A percentile compares a stretch with the other conserved stretches of the same genome.
phyloP scores from a whole-genome alignment of 2,113 vertebrate genomes.

The Zingel zingel region DNA sequence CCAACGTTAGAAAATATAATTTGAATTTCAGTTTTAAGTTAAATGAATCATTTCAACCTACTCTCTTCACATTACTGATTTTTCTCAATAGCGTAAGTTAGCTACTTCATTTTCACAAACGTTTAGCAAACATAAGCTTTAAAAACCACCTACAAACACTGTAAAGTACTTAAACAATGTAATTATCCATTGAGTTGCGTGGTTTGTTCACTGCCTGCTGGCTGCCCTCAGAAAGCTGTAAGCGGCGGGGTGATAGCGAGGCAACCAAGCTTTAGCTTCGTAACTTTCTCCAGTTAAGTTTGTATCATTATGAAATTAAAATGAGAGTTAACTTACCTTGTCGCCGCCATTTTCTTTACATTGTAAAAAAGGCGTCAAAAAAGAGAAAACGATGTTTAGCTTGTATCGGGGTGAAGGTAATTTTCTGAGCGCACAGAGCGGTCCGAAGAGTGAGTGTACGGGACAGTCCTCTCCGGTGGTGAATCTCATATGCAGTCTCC shows the following conservation, averaged over 20 bases:
- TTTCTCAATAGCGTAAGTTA: neutral
- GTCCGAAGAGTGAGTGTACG: conserved; percentile 23
- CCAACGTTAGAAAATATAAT: neutral
- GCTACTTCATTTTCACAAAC: neutral
- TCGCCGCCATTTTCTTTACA: conserved; percentile 84
- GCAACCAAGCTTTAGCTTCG: neutral
- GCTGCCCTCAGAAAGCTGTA: neutral
- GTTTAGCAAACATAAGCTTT: neutral
- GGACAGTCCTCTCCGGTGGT: conserved; percentile 50
- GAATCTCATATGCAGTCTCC: conserved; percentile 75
- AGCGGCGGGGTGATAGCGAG: conserved; percentile 11
- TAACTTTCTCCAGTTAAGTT: conserved; percentile 43
- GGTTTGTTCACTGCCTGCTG: neutral
- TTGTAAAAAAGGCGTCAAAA: conserved; percentile 61
- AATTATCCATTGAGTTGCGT: neutral
- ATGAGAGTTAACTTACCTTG: conserved; percentile 65
- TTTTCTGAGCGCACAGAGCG: neutral
- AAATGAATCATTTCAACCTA: neutral
- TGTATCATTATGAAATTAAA: neutral
- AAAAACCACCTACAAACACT: neutral
- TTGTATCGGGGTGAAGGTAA: neutral
- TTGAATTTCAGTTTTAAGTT: neutral
- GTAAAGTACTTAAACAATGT: neutral
- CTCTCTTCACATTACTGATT: neutral
- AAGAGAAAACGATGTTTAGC: neutral